These are phyloP conservation scores for Bucco capensis DNA, from an alignment of 2,113 vertebrate genomes.

Conservation along the genomic window DNA sequence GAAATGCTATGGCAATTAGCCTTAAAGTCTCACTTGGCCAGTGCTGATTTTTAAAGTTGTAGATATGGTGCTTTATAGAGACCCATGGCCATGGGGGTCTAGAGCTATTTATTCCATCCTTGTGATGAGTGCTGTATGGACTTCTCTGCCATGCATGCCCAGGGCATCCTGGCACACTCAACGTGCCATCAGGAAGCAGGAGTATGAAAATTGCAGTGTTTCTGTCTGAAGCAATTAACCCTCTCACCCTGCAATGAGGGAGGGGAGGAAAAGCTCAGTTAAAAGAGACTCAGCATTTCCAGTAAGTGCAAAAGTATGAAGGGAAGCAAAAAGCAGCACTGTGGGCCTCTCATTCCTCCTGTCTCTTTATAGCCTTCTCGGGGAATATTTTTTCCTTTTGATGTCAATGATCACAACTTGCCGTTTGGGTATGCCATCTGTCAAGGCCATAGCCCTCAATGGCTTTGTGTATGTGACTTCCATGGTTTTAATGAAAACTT, in stretches of 20 bases:
- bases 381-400: conserved; percentile 12
- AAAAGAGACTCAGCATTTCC: background rate
- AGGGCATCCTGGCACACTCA: background rate
- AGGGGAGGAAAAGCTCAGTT: conserved; percentile 46
- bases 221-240: conserved; percentile 31
- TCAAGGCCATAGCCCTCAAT: background rate
- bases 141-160: background rate
- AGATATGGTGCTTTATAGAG: background rate
- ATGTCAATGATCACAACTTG: conserved; percentile 11
- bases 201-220: background rate
- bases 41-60: conserved; percentile 16
- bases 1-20: conserved; percentile 39
- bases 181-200: background rate
- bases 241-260: background rate
- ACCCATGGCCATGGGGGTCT: background rate
- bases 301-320: conserved; percentile 23
- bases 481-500: background rate
- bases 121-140: background rate
- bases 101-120: background rate
- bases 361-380: conserved; percentile 26
- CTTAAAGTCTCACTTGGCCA: conserved; percentile 32
- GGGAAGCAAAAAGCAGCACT: conserved; percentile 19
- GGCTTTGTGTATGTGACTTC: background rate
- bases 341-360: conserved; percentile 6
- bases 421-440: background rate